Evolutionary conservation across 92 coral and sea anemone genomes (phyloP).

Genomic region (Umimayanthus chanpuru): DNA sequence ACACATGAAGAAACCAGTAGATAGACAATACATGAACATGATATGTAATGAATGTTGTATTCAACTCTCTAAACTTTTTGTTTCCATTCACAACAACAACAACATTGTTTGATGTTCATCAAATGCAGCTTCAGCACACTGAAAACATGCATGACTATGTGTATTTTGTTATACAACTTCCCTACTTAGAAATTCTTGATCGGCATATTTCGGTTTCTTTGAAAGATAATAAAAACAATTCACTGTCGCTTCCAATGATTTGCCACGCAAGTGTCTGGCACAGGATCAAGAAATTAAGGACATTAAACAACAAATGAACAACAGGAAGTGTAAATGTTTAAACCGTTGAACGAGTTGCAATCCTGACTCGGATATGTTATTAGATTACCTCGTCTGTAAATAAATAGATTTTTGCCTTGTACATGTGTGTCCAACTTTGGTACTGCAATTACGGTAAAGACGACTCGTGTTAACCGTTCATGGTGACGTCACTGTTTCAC

Average conservation of each 20-base stretch:
- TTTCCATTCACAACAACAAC: not conserved
- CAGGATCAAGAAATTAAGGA: not conserved
- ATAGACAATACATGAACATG: too few species aligned
- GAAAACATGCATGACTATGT: not conserved
- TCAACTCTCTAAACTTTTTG: too few species aligned
- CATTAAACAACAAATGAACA: not conserved
- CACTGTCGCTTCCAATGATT: not conserved
- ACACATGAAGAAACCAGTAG: not conserved
- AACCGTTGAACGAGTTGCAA: not conserved
- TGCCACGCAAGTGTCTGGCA: not conserved
- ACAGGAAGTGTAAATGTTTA: not conserved
- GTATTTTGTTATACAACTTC: not conserved
- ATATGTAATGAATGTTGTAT: not conserved
- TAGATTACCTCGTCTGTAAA: not conserved
- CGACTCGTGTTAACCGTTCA: not conserved
- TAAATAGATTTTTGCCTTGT: not conserved
- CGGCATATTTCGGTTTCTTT: not conserved
- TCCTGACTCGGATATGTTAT: not conserved
- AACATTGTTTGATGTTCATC: not conserved
- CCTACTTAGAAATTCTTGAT: not conserved
- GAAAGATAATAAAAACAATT: too few species aligned
- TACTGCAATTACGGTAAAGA: not conserved
- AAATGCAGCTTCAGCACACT: not conserved
- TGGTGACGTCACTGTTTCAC: not conserved
- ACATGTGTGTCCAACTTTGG: not conserved